Evolutionary conservation across 2,113 vertebrate genomes (phyloP), one percentile per base, ranked within the genome.

Genomic region (Blennius ocellaris): DNA sequence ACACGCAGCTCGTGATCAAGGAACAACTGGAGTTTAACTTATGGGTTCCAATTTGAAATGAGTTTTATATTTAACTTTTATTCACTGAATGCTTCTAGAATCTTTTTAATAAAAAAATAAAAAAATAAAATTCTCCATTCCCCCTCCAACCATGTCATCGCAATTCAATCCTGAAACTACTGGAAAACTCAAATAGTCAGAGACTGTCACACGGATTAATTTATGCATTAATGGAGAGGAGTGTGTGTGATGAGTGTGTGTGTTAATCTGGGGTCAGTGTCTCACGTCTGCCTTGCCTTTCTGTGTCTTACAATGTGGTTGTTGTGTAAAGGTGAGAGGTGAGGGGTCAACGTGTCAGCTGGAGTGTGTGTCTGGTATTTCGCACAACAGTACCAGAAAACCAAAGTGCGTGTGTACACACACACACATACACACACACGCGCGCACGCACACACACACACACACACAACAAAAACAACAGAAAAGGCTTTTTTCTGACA

Each of bases 321-420:
- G 84, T 79, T 90, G 85, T 90, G 74, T 76, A 71, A 76, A 90
- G 87, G 83, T 87, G 85, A 90, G 81, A 90, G 92, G 86, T 88
- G 66, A 92, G 82, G 69, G 91, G 90, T 93, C 90, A 87, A 16
- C 64, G 41, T 90, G 87, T 92, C 91, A 91, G 87, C 86, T 88
- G 89, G 84, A 91, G 89, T 78, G 88, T 90, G 68, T 84, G 87
- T 90, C 90, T 86, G 87, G 90, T 92, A 93, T 93, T 90, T 92
- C 68, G 60, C 90, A 92, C 66, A 73, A 73, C 72, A 69, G 76
- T 38, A 88, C 59, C 62, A 91, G 69, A 59, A 53, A 55, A 73
- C 72, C 36, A 53, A 51, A 12, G 12, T 15, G 52, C 5, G 21
- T 4, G 21, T 15, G 48, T 47, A 55, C 11, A 45, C 9, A 61